Conservation (phyloP, 2,888 invertebrate genomes). For the Heterodera filipjevi region DNA sequence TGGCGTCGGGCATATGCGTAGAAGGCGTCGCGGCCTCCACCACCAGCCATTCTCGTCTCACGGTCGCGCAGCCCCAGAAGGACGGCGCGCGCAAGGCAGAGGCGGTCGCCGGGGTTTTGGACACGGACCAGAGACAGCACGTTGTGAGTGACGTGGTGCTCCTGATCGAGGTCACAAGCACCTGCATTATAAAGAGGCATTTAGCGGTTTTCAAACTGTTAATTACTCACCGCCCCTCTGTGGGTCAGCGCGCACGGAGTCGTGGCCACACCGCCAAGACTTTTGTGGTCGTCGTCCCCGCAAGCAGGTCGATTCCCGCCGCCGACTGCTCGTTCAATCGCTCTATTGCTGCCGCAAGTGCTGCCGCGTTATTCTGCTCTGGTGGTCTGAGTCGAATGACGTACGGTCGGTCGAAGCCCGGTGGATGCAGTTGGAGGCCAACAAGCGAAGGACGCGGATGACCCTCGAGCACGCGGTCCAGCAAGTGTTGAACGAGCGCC, state of each 20-base stretch:
- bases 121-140: background rate
- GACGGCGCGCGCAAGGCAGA: constrained; percentile 5
- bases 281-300: constrained; percentile 2
- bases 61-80: background rate
- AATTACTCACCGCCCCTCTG: background rate
- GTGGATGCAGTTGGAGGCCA: background rate
- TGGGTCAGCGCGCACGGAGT: background rate
- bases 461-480: background rate
- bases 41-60: background rate
- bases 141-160: background rate
- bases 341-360: constrained; percentile 16
- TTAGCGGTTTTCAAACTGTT: background rate
- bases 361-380: constrained; percentile 20
- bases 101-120: constrained; percentile 1
- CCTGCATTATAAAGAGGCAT: background rate
- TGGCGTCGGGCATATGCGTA: background rate
- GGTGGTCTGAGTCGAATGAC: background rate
- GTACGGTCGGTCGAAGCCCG: background rate
- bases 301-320: constrained; percentile 5
- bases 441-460: background rate
- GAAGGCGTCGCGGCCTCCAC: background rate
- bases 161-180: background rate
- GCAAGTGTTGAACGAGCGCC: background rate
- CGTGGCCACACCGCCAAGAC: constrained; percentile 22
- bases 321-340: constrained; percentile 14